A percentile compares a stretch with the other conserved stretches of the same genome.
These are phyloP conservation scores for Cathartes aura DNA, from an alignment of 2,113 vertebrate genomes.

Conservation along the genomic window DNA sequence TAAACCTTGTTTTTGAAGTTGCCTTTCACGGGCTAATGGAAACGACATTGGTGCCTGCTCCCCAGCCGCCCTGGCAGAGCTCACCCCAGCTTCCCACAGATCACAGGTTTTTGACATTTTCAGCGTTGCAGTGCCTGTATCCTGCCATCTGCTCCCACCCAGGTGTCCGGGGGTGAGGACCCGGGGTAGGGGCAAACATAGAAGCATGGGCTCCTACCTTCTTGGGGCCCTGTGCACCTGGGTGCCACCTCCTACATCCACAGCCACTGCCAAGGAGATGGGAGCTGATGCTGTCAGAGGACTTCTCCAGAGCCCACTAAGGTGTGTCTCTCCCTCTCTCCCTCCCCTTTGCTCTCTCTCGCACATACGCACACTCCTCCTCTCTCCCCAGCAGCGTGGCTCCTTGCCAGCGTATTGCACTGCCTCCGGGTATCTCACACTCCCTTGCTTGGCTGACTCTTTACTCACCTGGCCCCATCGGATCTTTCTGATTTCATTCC, in stretches of 20 bases:
- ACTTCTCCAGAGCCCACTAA: not conserved
- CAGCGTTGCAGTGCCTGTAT: not conserved
- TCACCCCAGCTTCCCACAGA: not conserved
- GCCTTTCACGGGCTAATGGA: conserved; percentile 43
- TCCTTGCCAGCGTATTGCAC: conserved; percentile 13
- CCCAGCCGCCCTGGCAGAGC: not conserved
- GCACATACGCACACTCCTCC: not conserved
- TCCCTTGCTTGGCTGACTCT: conserved; percentile 59
- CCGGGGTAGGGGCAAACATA: fast-evolving
- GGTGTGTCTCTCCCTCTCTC: not conserved
- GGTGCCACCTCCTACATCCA: not conserved
- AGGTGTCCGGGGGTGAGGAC: not conserved
- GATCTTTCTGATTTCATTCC: conserved; percentile 52
- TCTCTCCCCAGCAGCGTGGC: not conserved
- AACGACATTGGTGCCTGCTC: not conserved
- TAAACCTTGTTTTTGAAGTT: conserved; percentile 53
- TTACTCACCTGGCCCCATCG: conserved; percentile 49
- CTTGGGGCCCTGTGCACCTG: not conserved
- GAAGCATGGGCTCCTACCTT: not conserved
- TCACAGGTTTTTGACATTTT: not conserved
- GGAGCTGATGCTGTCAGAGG: not conserved
- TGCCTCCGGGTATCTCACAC: conserved; percentile 14
- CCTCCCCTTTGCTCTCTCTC: not conserved
- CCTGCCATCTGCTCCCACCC: not conserved
- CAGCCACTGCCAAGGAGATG: not conserved